A percentile compares a stretch with the other conserved stretches of the same genome.
phyloP scores from a whole-genome alignment of 2,888 invertebrate genomes.

The Chrysolina americana region DNA sequence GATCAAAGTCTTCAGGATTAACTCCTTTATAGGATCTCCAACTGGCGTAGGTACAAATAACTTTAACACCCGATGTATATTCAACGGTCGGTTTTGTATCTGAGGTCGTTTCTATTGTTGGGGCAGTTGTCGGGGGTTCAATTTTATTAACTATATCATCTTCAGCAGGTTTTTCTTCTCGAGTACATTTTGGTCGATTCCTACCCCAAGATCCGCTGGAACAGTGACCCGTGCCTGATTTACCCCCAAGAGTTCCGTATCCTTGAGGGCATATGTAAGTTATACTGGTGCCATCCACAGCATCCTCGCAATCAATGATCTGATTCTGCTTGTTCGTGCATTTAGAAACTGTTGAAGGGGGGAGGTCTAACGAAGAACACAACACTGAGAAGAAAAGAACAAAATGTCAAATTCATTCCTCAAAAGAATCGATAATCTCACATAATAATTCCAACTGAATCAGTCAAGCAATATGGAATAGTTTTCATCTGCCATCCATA shows the following conservation, averaged over 20 bases:
- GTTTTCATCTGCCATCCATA: too few relatives aligned
- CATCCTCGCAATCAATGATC: slow-evolving; percentile 14
- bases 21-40: slow-evolving; percentile 52
- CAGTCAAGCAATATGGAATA: too few relatives aligned
- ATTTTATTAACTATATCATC: neutral
- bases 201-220: slow-evolving; percentile 26
- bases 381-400: neutral
- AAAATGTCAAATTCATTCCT: too few relatives aligned
- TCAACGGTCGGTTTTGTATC: neutral
- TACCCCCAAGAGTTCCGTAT: neutral
- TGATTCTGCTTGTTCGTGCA: slow-evolving; percentile 15
- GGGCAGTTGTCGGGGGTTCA: slow-evolving; percentile 2
- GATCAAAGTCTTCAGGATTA: slow-evolving; percentile 52
- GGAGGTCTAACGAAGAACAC: slow-evolving; percentile 16
- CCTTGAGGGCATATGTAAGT: slow-evolving; percentile 23
- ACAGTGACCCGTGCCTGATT: slow-evolving; percentile 11
- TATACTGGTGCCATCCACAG: slow-evolving; percentile 18
- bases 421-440: too few relatives aligned
- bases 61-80: slow-evolving; percentile 39
- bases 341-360: slow-evolving; percentile 1
- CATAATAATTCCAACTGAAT: too few relatives aligned
- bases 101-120: neutral
- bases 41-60: slow-evolving; percentile 57
- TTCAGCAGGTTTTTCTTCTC: neutral
- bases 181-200: neutral